Evolutionary conservation across 2,113 vertebrate genomes (phyloP).

Genomic region (Phoxinus phoxinus): DNA sequence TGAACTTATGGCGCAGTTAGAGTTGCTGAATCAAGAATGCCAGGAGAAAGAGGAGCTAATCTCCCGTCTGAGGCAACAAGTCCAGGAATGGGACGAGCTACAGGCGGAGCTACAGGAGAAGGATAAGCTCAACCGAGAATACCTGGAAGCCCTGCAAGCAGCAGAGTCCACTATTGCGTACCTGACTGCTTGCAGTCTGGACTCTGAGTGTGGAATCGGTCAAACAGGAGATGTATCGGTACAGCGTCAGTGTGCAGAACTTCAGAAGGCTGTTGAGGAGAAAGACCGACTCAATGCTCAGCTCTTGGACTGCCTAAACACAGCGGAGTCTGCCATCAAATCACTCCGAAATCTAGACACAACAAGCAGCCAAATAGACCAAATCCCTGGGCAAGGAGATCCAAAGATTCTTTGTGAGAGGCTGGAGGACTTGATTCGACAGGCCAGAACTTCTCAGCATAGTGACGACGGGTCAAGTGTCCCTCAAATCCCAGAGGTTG

Average conservation of each 20-base stretch:
- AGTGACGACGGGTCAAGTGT: slow-evolving; percentile 9
- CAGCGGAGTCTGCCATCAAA: slow-evolving; percentile 60
- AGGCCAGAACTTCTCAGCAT: slow-evolving; percentile 44
- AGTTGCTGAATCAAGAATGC: slow-evolving; percentile 78
- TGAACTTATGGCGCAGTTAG: slow-evolving; percentile 70
- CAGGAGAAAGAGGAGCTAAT: slow-evolving; percentile 77
- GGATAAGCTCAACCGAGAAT: slow-evolving; percentile 65
- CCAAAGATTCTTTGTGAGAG: slow-evolving; percentile 58
- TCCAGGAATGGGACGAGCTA: slow-evolving; percentile 67
- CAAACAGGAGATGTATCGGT: slow-evolving; percentile 23
- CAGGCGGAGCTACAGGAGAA: slow-evolving; percentile 71
- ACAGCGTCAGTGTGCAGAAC: slow-evolving; percentile 58
- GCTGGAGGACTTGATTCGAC: slow-evolving; percentile 63
- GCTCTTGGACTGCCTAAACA: slow-evolving; percentile 68
- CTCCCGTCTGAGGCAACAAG: slow-evolving; percentile 67
- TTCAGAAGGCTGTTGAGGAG: slow-evolving; percentile 66
- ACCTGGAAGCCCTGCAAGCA: slow-evolving; percentile 70
- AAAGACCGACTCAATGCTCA: slow-evolving; percentile 68
- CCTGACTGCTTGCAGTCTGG: slow-evolving; percentile 77
- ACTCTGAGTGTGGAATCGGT: slow-evolving; percentile 64
- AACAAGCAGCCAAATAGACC: not conserved
- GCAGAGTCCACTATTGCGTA: slow-evolving; percentile 78
- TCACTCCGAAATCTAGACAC: slow-evolving; percentile 37
- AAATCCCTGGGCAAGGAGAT: slow-evolving; percentile 54
- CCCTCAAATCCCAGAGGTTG: not conserved